Evolutionary conservation across 2,888 invertebrate genomes (phyloP), one percentile per base, ranked within the genome.

Genomic region (Germaria angustata): DNA sequence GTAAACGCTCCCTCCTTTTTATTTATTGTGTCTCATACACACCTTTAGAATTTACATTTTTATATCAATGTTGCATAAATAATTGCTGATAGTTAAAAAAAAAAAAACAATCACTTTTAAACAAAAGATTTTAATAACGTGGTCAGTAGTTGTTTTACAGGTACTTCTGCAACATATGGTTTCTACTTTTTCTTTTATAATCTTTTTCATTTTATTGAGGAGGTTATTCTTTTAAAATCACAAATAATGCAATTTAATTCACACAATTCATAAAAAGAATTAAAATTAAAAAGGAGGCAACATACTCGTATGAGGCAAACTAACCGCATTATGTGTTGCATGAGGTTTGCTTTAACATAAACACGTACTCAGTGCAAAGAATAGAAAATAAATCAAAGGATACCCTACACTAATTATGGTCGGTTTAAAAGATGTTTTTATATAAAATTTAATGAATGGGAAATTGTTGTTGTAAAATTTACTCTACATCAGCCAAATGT

Each of bases 311-410:
- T 68, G 20, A 41, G 13, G 44, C 34, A 36, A 66, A 75, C 44
- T 78, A 61, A 84, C 78, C 84, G 28, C 79, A 81, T 59, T 81
- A 72, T 68, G 22, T 78, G 68, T 77, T 68, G 32, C 68, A 46
- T 66, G 63, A 61, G 44, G 73, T 75, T 55, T 55, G 3, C 4
- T 55, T 55, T 63, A 5, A 15, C 51, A 15, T 59, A 15, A 34
- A 36, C 2, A 28, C 13, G 8, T 44, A 17, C 2, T 2, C 2
- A 15, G n/a, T 11, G 6, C 0, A 9, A 15, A 11, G 39, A 39
- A 49, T 1, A 2, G 13, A 15, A 28, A 28, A 20, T 2, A 15
- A 32, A 34, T 24, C 3, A 7, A 71, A 46, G 49, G 24, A 5
- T 49, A 46, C 59, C 49, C 59, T 61, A 51, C 2, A 41, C 6